Conservation (phyloP, 2,888 invertebrate genomes). For the Metalampra italica region DNA sequence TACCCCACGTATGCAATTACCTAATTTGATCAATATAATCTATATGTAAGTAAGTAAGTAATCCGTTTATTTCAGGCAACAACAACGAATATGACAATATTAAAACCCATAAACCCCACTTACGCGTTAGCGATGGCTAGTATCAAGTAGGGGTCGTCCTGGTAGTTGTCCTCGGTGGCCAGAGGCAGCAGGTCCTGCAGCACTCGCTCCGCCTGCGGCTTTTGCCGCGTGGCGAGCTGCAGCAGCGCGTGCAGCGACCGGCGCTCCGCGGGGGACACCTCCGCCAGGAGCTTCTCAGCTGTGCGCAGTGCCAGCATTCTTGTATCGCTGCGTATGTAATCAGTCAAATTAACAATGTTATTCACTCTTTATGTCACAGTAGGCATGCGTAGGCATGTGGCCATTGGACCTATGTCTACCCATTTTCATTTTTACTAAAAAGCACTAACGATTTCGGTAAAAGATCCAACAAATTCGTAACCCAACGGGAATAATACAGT, state of each 20-base stretch:
- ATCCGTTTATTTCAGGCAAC: too few species aligned
- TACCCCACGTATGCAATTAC: too few species aligned
- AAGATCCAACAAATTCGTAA: too few species aligned
- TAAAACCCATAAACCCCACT: constrained; percentile 22
- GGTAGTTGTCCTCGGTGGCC: constrained; percentile 84
- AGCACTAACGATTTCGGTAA: too few species aligned
- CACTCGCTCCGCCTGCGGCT: constrained; percentile 89
- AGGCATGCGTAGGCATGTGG: too few species aligned
- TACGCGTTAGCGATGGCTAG: constrained; percentile 89
- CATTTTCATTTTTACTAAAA: too few species aligned
- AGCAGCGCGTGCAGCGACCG: constrained; percentile 89
- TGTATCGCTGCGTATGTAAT: constrained; percentile 82
- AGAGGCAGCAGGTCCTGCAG: constrained; percentile 84
- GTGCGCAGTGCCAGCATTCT: constrained; percentile 90
- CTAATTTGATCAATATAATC: too few species aligned
- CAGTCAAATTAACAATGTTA: background rate
- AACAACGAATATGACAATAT: too few species aligned
- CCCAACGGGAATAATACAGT: too few species aligned
- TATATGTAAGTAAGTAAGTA: too few species aligned
- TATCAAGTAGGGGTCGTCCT: constrained; percentile 91
- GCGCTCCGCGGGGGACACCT: constrained; percentile 84
- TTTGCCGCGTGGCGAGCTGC: constrained; percentile 90
- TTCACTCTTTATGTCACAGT: too few species aligned
- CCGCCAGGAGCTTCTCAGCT: constrained; percentile 83
- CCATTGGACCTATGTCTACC: too few species aligned